phyloP scores from a whole-genome alignment of 1,140 invertebrate genomes.

The Zaprionus lachaisei region DNA sequence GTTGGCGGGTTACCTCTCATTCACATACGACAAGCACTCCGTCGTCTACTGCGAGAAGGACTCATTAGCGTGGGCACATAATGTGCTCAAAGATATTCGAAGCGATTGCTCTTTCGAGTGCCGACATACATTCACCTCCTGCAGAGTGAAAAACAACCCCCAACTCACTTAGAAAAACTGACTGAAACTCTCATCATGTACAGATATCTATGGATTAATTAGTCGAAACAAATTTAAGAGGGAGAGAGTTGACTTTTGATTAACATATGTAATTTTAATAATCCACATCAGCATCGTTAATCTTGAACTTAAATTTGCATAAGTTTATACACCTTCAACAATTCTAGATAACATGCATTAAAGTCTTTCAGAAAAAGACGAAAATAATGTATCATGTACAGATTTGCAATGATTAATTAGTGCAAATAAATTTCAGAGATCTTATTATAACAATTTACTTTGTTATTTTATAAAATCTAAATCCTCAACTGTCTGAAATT shows the following conservation, averaged over 20 bases:
- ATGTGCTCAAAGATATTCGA: constrained; percentile 47
- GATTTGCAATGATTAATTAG: too few species aligned
- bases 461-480: neutral
- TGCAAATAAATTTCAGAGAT: neutral
- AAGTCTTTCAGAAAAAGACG: too few species aligned
- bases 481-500: too few species aligned
- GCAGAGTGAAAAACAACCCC: neutral
- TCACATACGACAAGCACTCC: constrained; percentile 13
- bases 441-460: neutral
- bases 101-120: constrained; percentile 50
- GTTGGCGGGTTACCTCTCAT: constrained; percentile 12
- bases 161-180: neutral
- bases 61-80: constrained; percentile 43
- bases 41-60: constrained; percentile 4
- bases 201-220: neutral
- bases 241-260: neutral
- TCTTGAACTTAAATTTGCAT: too few species aligned
- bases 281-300: too few species aligned
- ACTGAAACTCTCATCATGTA: neutral
- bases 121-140: constrained; percentile 24
- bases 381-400: too few species aligned
- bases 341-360: too few species aligned
- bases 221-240: neutral
- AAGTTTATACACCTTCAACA: too few species aligned
- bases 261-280: too few species aligned